A percentile compares a stretch with the other conserved stretches of the same genome.
Conservation (phyloP, 2,888 invertebrate genomes). For the Sepioteuthis lessoniana region DNA sequence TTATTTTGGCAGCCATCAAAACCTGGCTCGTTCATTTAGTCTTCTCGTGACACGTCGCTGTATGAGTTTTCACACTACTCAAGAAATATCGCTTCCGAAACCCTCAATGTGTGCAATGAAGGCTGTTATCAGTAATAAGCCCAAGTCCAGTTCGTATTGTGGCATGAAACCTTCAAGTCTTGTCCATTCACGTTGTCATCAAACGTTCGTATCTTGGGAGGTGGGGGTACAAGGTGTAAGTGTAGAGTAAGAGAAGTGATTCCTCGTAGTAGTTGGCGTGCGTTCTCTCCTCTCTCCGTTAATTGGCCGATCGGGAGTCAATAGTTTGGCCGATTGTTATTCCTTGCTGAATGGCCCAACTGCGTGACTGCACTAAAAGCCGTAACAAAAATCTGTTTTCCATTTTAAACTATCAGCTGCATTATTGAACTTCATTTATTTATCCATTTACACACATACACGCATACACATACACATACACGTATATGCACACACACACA, state of each 20-base stretch:
- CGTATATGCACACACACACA: no score
- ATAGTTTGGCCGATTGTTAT: neutral
- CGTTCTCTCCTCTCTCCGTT: neutral
- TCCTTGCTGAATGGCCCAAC: neutral
- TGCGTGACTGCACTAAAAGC: neutral
- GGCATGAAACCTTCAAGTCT: neutral
- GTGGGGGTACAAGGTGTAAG: no score
- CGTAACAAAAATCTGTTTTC: neutral
- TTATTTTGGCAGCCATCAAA: constrained; percentile 1
- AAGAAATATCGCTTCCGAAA: neutral
- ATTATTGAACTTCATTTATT: no score
- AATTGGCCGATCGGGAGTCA: neutral
- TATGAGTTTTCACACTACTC: neutral
- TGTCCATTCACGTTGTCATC: neutral
- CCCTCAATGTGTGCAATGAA: neutral
- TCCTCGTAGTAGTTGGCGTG: neutral
- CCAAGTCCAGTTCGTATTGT: neutral
- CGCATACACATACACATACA: no score
- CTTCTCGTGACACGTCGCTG: neutral
- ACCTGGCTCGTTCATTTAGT: neutral
- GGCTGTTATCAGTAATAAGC: constrained; percentile 33
- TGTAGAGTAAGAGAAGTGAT: no score
- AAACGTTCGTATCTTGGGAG: neutral
- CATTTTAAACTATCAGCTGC: neutral
- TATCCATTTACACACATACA: no score